Evolutionary conservation across 2,888 invertebrate genomes (phyloP).

Genomic region (Meloe dianella): DNA sequence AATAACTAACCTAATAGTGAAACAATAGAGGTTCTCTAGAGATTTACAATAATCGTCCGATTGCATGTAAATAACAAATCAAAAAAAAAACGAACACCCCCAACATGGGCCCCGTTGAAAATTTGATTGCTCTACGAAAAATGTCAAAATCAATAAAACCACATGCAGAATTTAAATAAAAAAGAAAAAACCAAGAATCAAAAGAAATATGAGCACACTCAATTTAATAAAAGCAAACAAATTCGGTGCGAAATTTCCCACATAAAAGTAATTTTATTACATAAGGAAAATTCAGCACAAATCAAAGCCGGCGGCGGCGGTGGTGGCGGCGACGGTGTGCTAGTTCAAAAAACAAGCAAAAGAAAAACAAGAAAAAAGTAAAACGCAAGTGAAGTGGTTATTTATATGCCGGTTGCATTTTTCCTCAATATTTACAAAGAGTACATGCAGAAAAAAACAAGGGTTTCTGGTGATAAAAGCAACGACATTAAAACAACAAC

Average conservation of each 20-base stretch:
- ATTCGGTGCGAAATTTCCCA: slow-evolving; percentile 9
- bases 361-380: background rate
- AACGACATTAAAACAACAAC: background rate
- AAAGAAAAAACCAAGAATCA: background rate
- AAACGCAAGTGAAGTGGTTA: background rate
- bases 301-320: background rate
- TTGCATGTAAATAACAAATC: slow-evolving; percentile 2
- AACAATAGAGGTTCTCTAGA: slow-evolving; percentile 1
- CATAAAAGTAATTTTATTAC: slow-evolving; percentile 8
- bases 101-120: too few relatives aligned
- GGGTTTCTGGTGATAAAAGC: background rate
- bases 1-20: background rate
- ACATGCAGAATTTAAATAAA: background rate
- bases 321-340: background rate
- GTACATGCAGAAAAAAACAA: background rate
- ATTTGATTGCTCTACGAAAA: background rate
- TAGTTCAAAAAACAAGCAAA: background rate
- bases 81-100: background rate
- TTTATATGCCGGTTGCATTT: slow-evolving; percentile 17
- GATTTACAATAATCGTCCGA: slow-evolving; percentile 8
- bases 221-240: slow-evolving; percentile 11
- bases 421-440: background rate
- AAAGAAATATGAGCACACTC: background rate
- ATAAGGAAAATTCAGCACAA: slow-evolving; percentile 14
- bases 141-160: background rate